Conservation (phyloP, 1,140 invertebrate species). For the Lasioglossum albipes region DNA sequence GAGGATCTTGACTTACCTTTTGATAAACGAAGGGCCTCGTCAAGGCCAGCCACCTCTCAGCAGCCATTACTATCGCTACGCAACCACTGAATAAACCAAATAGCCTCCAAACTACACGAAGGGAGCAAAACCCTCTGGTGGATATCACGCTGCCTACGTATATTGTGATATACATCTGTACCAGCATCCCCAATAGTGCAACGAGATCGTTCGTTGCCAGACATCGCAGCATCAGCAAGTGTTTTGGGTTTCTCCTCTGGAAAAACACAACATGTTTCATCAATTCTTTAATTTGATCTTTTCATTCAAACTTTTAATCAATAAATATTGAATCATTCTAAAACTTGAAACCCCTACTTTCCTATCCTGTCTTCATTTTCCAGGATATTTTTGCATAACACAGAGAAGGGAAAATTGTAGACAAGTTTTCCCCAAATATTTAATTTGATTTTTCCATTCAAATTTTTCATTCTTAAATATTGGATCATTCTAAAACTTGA, state of each 20-base stretch:
- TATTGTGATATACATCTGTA: slow-evolving; percentile 83
- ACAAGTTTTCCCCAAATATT: no score
- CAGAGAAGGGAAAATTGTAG: no score
- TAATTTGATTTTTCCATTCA: no score
- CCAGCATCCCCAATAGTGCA: slow-evolving; percentile 86
- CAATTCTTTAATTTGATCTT: no score
- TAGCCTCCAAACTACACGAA: slow-evolving; percentile 87
- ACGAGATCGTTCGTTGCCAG: slow-evolving; percentile 89
- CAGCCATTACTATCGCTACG: slow-evolving; percentile 92
- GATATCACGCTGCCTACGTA: slow-evolving; percentile 75
- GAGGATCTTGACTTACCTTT: slow-evolving; percentile 83
- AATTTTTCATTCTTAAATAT: no score
- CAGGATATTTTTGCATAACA: no score
- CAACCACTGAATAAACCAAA: slow-evolving; percentile 93
- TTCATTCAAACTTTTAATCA: no score
- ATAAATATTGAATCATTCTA: no score
- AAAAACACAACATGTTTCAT: slow-evolving; percentile 45
- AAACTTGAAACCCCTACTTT: no score
- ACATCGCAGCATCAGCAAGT: slow-evolving; percentile 89
- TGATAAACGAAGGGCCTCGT: slow-evolving; percentile 93
- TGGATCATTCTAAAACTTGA: no score
- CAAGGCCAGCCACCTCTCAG: slow-evolving; percentile 91
- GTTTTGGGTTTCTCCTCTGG: slow-evolving; percentile 87
- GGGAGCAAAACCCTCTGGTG: slow-evolving; percentile 82
- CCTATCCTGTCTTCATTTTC: no score